Base-by-base conservation (phyloP, 2,797 vertebrate genomes). In the Labeo calbasu region DNA sequence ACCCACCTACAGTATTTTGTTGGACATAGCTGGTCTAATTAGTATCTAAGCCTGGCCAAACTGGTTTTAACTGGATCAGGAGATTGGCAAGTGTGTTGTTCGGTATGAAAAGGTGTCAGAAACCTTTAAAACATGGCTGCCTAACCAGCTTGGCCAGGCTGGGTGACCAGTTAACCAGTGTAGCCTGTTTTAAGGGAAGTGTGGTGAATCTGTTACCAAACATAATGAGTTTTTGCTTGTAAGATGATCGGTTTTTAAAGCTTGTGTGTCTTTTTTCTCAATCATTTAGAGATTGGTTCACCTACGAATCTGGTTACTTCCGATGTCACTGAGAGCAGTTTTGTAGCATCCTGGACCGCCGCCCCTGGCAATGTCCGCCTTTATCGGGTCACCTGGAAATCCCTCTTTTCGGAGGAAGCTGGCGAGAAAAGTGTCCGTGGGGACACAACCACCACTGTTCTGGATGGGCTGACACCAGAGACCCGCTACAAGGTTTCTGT, bases 401-500 rank as follows among this genome's bases (percentile, higher is more conserved):
- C 98, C 1, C 93, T 96, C 87, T 97, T 94, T 91, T 96, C 94
- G 51, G 95, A 96, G 15, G 97, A 97, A 43, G 73, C 92, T 50
- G 97, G 97, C 84, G 96, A 99, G 89, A 96, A 96, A 90, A 94
- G 51, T 14, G 92, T 98, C 86, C 92, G 94, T 69, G 96, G 96
- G 87, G 94, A 95, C 79, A 91, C 91, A 70, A 95, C 96, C 48
- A 88, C 93, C 85, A 96, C 97, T 25, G 89, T 97, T 48, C 91
- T 99, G 89, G 95, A 98, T 1, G 93, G 96, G 61, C 96, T 99
- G 85, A 97, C 95, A 82, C 97, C 97, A 14, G 98, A 99, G 90
- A 99, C 98, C 55, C 98, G 96, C 86, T 99, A 99, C 88, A 95
- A 94, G 89, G 93, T 99, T 92, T 97, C 96, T 48, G 96, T 99